A percentile compares a stretch with the other conserved stretches of the same genome.
Conservation (phyloP, 1,140 invertebrate genomes). For the Drosophila chauvacae region DNA sequence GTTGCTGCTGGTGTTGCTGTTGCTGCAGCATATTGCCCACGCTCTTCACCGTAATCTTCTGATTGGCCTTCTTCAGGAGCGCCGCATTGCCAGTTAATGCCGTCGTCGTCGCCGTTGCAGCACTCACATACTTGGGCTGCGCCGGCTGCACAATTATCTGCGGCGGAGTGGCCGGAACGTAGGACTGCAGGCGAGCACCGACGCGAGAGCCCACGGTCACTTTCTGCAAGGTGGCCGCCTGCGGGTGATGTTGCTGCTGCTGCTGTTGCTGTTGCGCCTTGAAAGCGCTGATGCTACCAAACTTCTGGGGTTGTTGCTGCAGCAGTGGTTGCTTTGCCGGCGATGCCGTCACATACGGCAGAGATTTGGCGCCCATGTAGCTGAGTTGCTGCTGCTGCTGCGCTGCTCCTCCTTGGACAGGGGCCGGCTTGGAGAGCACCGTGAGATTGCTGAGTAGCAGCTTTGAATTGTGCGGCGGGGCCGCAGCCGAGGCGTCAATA, state of each 20-base stretch:
- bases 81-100: conserved; percentile 36
- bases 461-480: conserved; percentile 74
- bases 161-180: conserved; percentile 58
- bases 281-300: conserved; percentile 55
- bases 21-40: conserved; percentile 65
- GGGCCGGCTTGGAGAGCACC: conserved; percentile 75
- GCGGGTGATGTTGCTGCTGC: conserved; percentile 41
- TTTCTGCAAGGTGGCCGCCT: conserved; percentile 63
- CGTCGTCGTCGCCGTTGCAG: conserved; percentile 46
- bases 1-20: conserved; percentile 56
- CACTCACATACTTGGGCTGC: conserved; percentile 71
- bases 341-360: conserved; percentile 71
- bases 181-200: conserved; percentile 63
- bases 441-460: conserved; percentile 80
- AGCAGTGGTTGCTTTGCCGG: conserved; percentile 40
- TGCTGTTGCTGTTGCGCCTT: conserved; percentile 63
- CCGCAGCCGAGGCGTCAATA: conserved; percentile 66
- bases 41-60: conserved; percentile 70
- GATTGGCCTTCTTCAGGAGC: conserved; percentile 65
- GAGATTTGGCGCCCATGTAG: conserved; percentile 67
- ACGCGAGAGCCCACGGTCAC: conserved; percentile 66
- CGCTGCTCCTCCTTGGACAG: conserved; percentile 25
- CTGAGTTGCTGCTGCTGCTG: conserved; percentile 68
- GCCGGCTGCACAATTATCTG: conserved; percentile 71
- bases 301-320: conserved; percentile 74